Percentiles rank a stretch among this genome's conserved stretches.
Conservation (phyloP, 2,888 invertebrate genomes). For the Drosophila barbarae region DNA sequence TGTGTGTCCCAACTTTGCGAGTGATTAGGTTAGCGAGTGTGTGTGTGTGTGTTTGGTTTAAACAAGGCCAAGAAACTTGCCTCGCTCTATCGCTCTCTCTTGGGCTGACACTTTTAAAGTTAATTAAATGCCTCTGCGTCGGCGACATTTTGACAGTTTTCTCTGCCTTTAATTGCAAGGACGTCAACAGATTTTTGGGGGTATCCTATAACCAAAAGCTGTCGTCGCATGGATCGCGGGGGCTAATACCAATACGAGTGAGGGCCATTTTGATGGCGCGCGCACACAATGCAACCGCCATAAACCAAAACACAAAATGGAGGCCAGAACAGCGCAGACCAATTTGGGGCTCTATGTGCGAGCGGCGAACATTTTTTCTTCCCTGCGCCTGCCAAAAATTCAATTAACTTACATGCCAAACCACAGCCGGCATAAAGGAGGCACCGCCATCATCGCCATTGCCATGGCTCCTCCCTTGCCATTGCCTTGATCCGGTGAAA, state of each 20-base stretch:
- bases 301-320: conserved; percentile 46
- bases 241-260: conserved; percentile 9
- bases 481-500: conserved; percentile 10
- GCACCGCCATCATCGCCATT: background rate
- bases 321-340: conserved; percentile 15
- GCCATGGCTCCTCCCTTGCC: background rate
- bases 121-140: conserved; percentile 53
- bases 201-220: background rate
- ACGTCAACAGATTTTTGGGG: conserved; percentile 33
- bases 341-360: conserved; percentile 22
- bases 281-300: conserved; percentile 25
- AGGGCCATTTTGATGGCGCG: conserved; percentile 9
- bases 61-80: conserved; percentile 26
- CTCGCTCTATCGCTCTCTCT: conserved; percentile 22
- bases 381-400: conserved; percentile 49
- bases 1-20: conserved; percentile 25
- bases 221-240: background rate
- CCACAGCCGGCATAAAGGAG: conserved; percentile 43
- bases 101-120: conserved; percentile 53
- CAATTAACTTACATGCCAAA: conserved; percentile 61
- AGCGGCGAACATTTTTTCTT: conserved; percentile 7
- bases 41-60: conserved; percentile 31
- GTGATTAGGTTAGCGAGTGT: conserved; percentile 49
- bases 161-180: conserved; percentile 57
- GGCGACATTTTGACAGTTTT: conserved; percentile 61